A percentile compares a stretch with the other conserved stretches of the same genome.
These are phyloP conservation scores for Notechis scutatus DNA, from an alignment of 2,113 vertebrate species.

Conservation along the genomic window DNA sequence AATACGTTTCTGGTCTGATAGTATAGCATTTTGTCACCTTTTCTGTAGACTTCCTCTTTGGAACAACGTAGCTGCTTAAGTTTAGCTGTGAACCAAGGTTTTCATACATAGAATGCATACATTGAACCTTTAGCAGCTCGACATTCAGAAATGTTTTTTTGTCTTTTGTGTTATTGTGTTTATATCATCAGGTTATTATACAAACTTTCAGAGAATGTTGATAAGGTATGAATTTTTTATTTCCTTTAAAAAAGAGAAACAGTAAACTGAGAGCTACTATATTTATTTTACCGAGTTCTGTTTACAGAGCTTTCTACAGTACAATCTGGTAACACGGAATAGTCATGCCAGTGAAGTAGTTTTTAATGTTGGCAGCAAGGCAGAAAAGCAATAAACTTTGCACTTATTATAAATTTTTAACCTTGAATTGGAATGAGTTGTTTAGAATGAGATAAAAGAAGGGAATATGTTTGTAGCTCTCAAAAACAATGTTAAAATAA, in stretches of 20 bases:
- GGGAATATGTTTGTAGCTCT: neutral
- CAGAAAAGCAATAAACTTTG: neutral
- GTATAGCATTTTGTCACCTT: too few relatives aligned
- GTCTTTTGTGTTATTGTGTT: too few relatives aligned
- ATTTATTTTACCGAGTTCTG: slow-evolving; percentile 27
- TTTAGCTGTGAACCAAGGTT: too few relatives aligned
- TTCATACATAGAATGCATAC: slow-evolving; percentile 3
- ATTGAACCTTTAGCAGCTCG: slow-evolving; percentile 33
- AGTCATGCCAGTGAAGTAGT: neutral
- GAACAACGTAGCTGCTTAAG: too few relatives aligned
- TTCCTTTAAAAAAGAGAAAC: slow-evolving; percentile 25
- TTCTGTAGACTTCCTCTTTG: too few relatives aligned
- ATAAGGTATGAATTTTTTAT: slow-evolving; percentile 8
- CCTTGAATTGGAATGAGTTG: neutral
- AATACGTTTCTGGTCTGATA: too few relatives aligned
- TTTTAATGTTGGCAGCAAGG: slow-evolving; percentile 18
- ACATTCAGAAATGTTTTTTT: neutral
- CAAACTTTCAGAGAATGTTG: slow-evolving; percentile 26
- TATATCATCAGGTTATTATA: too few relatives aligned
- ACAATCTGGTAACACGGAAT: neutral
- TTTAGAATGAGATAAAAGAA: slow-evolving; percentile 7
- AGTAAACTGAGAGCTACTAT: slow-evolving; percentile 22
- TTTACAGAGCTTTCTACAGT: slow-evolving; percentile 10
- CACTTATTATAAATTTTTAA: neutral
- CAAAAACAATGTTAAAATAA: neutral